phyloP scores from a whole-genome alignment of 2,888 invertebrate species.

The Pristionchus exspectatus region DNA sequence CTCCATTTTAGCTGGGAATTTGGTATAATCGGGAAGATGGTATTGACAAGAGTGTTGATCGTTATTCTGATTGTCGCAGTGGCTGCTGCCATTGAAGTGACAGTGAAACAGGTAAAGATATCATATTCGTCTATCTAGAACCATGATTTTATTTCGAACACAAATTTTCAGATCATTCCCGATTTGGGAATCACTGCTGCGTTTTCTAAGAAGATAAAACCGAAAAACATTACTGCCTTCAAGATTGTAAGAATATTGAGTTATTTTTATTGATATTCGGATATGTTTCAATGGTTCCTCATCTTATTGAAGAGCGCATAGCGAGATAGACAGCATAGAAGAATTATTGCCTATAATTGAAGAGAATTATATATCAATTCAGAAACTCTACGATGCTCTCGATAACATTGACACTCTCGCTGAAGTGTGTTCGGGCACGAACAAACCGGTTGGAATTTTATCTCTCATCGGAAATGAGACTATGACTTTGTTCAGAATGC shows the following conservation, averaged over 20 bases:
- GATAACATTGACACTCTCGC: neutral
- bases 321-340: no score
- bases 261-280: neutral
- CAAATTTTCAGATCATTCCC: neutral
- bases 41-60: neutral
- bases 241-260: neutral
- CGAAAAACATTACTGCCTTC: neutral
- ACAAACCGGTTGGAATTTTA: neutral
- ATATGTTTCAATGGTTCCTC: neutral
- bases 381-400: slow-evolving; percentile 35
- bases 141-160: neutral
- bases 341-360: neutral
- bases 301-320: neutral
- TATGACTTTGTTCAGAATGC: neutral
- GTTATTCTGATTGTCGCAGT: neutral
- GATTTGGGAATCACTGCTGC: neutral
- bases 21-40: neutral
- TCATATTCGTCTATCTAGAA: no score
- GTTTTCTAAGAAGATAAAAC: slow-evolving; percentile 20
- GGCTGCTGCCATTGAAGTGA: neutral
- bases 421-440: slow-evolving; percentile 16
- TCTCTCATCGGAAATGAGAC: neutral
- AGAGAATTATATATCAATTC: neutral
- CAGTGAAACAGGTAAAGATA: neutral
- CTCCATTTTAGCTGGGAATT: neutral